Evolutionary conservation across 2,797 vertebrate genomes (phyloP).

Genomic region (Mormyrus proboscirostris): DNA sequence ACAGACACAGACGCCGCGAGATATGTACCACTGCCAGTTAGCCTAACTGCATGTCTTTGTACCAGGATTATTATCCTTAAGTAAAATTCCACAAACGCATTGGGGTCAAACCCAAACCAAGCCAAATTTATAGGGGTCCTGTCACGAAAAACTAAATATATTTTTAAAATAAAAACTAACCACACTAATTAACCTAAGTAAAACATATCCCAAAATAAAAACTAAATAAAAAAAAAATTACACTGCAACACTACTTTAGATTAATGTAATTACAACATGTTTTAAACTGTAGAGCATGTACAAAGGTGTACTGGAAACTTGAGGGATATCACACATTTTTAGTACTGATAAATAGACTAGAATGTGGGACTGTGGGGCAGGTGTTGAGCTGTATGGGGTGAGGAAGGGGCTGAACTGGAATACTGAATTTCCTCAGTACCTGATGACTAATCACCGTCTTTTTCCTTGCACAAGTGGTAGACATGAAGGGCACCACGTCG

Average conservation of each 20-base stretch:
- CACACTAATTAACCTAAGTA: no score
- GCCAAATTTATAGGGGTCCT: no score
- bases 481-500: conserved; percentile 17
- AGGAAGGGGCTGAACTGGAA: background rate
- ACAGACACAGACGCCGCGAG: background rate
- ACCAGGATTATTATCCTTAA: background rate
- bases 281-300: no score
- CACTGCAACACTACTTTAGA: no score
- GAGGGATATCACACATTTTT: no score
- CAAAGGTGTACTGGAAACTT: no score
- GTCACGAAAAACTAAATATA: no score
- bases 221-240: background rate
- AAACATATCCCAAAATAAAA: background rate
- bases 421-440: background rate
- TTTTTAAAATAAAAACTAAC: no score
- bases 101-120: no score
- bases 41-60: background rate
- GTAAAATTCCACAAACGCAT: background rate
- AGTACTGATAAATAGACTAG: no score
- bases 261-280: no score
- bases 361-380: background rate
- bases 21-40: background rate
- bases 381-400: background rate
- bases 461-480: conserved; percentile 17
- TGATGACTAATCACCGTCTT: conserved; percentile 14